These are phyloP conservation scores for Panagrolaimus sp. DNA, from an alignment of 1,140 invertebrate genomes.

Conservation along the genomic window DNA sequence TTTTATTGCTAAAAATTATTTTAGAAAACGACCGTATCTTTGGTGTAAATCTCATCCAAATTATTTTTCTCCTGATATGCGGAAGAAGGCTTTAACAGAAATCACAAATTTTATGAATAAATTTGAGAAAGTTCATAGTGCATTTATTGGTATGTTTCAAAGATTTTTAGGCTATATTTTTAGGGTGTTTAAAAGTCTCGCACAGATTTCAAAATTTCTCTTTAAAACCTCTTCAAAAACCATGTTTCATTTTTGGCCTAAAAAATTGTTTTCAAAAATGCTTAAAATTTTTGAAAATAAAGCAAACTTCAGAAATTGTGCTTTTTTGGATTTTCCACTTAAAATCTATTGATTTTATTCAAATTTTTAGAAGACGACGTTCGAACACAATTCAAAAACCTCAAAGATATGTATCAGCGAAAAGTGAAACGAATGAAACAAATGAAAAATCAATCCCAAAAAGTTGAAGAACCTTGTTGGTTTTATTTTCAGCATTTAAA, in stretches of 20 bases:
- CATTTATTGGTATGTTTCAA: slow-evolving; percentile 4
- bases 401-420: slow-evolving; percentile 31
- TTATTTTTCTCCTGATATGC: slow-evolving; percentile 21
- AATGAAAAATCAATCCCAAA: slow-evolving; percentile 16
- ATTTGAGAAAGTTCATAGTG: slow-evolving; percentile 17
- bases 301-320: slow-evolving; percentile 18
- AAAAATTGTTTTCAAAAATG: background rate
- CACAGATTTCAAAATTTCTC: too few relatives aligned
- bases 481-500: slow-evolving; percentile 30
- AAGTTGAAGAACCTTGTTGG: slow-evolving; percentile 29
- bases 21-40: slow-evolving; percentile 26
- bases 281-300: too few relatives aligned
- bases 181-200: background rate
- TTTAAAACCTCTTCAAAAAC: too few relatives aligned
- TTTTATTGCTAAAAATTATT: background rate
- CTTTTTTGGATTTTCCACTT: background rate
- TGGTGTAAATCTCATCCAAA: slow-evolving; percentile 22
- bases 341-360: background rate
- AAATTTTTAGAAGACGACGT: slow-evolving; percentile 28
- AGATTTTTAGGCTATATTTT: background rate
- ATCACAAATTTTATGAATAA: slow-evolving; percentile 29
- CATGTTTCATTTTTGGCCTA: too few relatives aligned
- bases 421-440: slow-evolving; percentile 21
- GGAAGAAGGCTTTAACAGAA: slow-evolving; percentile 22
- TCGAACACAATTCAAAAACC: slow-evolving; percentile 36